Conservation (phyloP, 1,140 invertebrate species). For the Oncopeltus fasciatus region DNA sequence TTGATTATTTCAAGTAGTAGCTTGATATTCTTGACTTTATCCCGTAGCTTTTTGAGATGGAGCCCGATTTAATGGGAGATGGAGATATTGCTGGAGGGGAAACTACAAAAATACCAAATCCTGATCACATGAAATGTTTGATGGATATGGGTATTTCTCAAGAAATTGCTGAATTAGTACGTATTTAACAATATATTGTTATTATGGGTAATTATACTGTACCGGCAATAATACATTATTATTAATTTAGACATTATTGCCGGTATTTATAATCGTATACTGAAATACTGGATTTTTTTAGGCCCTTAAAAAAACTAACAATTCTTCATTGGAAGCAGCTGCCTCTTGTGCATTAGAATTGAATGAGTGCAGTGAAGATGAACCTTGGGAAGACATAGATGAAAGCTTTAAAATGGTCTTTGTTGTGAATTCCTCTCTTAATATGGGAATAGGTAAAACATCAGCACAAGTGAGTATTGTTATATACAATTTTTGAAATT, state of each 20-base stretch:
- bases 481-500: not conserved
- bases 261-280: too few species aligned
- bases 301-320: conserved; percentile 10
- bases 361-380: not conserved
- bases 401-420: conserved; percentile 47
- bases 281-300: not conserved
- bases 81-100: not conserved
- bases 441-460: conserved; percentile 44
- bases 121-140: conserved; percentile 11
- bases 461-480: conserved; percentile 9
- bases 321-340: conserved; percentile 12
- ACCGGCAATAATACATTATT: too few species aligned
- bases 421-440: conserved; percentile 42
- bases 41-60: too few species aligned
- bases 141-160: conserved; percentile 17
- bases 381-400: conserved; percentile 27
- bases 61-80: not conserved
- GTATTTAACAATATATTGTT: not conserved
- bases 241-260: too few species aligned
- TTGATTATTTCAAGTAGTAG: too few species aligned
- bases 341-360: conserved; percentile 23
- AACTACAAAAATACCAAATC: not conserved
- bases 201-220: too few species aligned
- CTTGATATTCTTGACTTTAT: too few species aligned
- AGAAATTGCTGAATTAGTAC: conserved; percentile 15